Conservation (phyloP, 2,888 invertebrate genomes). For the Apomyelois bistriatella region DNA sequence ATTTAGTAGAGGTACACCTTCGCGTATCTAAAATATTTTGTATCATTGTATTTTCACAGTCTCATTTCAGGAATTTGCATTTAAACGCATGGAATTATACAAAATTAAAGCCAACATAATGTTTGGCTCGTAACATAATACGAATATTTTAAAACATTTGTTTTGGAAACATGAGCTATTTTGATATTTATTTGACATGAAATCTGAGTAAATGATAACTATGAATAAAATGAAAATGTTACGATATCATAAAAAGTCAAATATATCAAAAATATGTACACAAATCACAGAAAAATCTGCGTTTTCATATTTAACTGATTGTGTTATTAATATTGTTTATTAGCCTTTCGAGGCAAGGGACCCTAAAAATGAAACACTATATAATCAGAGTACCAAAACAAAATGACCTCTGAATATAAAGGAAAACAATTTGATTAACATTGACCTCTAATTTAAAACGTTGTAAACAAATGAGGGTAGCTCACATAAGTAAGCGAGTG, state of each 20-base stretch:
- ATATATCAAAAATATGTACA: too few relatives aligned
- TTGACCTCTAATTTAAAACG: constrained; percentile 65
- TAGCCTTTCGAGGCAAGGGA: too few relatives aligned
- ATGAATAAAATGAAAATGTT: too few relatives aligned
- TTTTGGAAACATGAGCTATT: background rate
- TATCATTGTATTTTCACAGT: constrained; percentile 7
- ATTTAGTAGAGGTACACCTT: background rate
- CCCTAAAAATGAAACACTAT: too few relatives aligned
- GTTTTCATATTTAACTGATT: too few relatives aligned
- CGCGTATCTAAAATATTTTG: background rate
- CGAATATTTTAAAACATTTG: background rate
- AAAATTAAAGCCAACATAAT: constrained; percentile 17
- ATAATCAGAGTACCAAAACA: background rate
- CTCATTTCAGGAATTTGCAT: constrained; percentile 23
- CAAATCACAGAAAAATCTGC: too few relatives aligned
- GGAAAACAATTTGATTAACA: constrained; percentile 28
- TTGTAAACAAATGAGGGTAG: constrained; percentile 72
- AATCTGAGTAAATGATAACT: background rate
- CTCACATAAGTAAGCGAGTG: constrained; percentile 67
- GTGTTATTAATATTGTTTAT: too few relatives aligned
- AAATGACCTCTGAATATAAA: background rate
- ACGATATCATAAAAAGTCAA: too few relatives aligned
- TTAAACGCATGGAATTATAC: constrained; percentile 23
- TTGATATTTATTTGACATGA: background rate
- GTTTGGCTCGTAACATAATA: background rate